phyloP scores from a whole-genome alignment of 2,113 vertebrate genomes.

The Phrynosoma platyrhinos region DNA sequence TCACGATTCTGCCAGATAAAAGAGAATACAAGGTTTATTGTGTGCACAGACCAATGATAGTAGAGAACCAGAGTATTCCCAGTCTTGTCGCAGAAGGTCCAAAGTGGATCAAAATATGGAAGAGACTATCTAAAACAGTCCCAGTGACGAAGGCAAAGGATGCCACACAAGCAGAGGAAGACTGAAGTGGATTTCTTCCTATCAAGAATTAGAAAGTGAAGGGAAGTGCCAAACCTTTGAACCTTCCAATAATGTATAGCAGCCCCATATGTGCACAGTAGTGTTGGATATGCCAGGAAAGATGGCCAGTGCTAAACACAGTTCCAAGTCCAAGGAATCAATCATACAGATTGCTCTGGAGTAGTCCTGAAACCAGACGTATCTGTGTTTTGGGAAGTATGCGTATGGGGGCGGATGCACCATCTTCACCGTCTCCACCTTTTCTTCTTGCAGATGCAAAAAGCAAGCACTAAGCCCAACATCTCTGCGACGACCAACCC shows the following conservation, averaged over 20 bases:
- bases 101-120: background rate
- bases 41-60: background rate
- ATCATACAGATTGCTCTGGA: slow-evolving; percentile 45
- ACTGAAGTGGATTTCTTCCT: slow-evolving; percentile 37
- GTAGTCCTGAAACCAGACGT: background rate
- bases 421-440: slow-evolving; percentile 88
- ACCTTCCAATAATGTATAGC: slow-evolving; percentile 8
- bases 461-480: slow-evolving; percentile 89
- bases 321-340: slow-evolving; percentile 39
- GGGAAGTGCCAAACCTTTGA: slow-evolving; percentile 37
- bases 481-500: slow-evolving; percentile 89
- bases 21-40: background rate
- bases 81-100: background rate
- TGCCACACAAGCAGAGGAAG: background rate
- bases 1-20: background rate
- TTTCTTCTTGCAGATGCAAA: slow-evolving; percentile 88
- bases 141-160: background rate
- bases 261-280: slow-evolving; percentile 37
- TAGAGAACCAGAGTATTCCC: background rate
- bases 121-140: rapidly evolving
- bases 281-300: slow-evolving; percentile 51
- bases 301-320: slow-evolving; percentile 51
- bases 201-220: slow-evolving; percentile 50
- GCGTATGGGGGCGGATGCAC: slow-evolving; percentile 65
- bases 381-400: too few species aligned